Evolutionary conservation across 1,140 invertebrate genomes (phyloP), one percentile per base, ranked within the genome.

Genomic region (Orchestia grillus): DNA sequence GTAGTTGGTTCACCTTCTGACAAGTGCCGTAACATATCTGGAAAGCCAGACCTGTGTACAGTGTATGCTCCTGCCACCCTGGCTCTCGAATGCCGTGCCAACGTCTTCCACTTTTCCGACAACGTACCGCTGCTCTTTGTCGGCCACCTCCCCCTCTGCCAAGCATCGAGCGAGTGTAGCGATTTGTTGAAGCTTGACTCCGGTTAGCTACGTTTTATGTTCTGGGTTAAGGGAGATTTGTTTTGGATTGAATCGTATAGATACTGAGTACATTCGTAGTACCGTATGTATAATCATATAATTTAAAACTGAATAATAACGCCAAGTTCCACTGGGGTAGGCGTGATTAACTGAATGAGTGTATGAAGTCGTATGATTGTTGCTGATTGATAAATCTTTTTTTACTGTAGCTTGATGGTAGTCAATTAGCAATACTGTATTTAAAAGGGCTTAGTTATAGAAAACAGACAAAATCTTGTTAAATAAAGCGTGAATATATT

Each of bases 71-170:
- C 92, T 4, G 43, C 43, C 3, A 94, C 19, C 44, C 43, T 94
- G 41, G 11, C 92, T 8, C 92, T 94, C 6, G 44, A 44, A 8
- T 94, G 92, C 40, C 92, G 44, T 0, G 92, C 92, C 36, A 94
- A 94, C 92, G 40, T 94, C 92, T 94, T 45, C 36, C 44, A 94
- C 36, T 94, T 45, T 44, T 28, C 6, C 11, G 92, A 94, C 92
- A 1, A 94, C 6, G 3, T 19, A 40, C 92, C 92, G 3, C 4
- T 44, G 43, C 43, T 94, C 44, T 8, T 94, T 40, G 88, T 41
- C 15, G 88, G 88, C n/a, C 88, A 90, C 43, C 88, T 90, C 41
- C 41, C n/a, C 3, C 4, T 19, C 41, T 90, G 88, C 88, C 41
- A 41, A 0, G 0, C 88, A 0, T 41, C n/a, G 28, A 90, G 43